Conservation (phyloP, 1,140 invertebrate genomes). For the Frieseomelitta varia region DNA sequence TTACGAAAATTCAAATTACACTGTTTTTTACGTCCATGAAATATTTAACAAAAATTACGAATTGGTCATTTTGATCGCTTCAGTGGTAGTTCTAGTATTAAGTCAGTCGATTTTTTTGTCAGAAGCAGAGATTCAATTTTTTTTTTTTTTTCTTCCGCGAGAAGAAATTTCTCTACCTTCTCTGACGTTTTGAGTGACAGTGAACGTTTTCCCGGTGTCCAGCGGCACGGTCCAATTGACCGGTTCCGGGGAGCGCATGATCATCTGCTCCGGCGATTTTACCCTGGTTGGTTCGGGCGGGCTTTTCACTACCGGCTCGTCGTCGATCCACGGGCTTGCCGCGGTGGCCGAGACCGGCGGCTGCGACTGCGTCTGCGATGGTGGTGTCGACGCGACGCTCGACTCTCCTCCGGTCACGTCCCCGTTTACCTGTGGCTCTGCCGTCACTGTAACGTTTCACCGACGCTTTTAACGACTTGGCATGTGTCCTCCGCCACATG, state of each 20-base stretch:
- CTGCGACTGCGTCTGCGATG: slow-evolving; percentile 66
- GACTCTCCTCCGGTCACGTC: slow-evolving; percentile 75
- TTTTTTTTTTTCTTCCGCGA: no score
- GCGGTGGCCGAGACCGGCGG: slow-evolving; percentile 19
- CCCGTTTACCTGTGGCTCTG: slow-evolving; percentile 79
- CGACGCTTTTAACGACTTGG: slow-evolving; percentile 39
- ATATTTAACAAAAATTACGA: no score
- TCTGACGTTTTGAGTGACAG: slow-evolving; percentile 94
- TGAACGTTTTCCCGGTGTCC: slow-evolving; percentile 95
- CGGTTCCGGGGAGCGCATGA: slow-evolving; percentile 94
- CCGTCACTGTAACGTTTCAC: slow-evolving; percentile 76
- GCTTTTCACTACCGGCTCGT: slow-evolving; percentile 91
- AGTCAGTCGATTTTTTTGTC: no score
- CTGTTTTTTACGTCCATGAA: no score
- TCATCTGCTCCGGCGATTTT: slow-evolving; percentile 95
- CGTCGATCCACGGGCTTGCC: slow-evolving; percentile 83
- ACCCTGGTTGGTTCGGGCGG: slow-evolving; percentile 95
- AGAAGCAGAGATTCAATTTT: no score
- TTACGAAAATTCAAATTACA: no score
- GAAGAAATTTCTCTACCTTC: slow-evolving; percentile 84
- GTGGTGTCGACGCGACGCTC: slow-evolving; percentile 79
- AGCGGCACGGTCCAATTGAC: slow-evolving; percentile 97
- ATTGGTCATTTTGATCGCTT: no score
- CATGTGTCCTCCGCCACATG: background rate
- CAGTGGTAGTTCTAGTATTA: no score